Percentiles rank a stretch among this genome's conserved stretches.
phyloP scores from a whole-genome alignment of 2,113 vertebrate genomes.

The Triplophysa dalaica region DNA sequence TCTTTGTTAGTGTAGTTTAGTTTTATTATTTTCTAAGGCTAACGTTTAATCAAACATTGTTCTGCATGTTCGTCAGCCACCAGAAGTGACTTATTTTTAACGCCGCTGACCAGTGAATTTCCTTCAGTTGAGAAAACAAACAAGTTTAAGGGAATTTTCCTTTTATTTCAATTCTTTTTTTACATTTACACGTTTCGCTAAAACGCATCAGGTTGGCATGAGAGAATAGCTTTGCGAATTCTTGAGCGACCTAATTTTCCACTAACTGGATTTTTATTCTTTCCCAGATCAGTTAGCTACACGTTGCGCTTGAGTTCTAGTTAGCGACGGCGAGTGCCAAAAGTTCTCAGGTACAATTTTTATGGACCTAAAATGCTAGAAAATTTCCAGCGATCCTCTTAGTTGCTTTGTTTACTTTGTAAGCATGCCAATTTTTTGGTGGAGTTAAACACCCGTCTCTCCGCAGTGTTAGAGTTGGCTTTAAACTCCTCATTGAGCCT shows the following conservation, averaged over 20 bases:
- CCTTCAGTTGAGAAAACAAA: background rate
- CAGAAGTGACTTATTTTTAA: background rate
- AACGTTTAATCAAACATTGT: background rate
- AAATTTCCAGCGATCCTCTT: slow-evolving; percentile 53
- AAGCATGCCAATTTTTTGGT: slow-evolving; percentile 51
- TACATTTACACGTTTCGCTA: slow-evolving; percentile 13
- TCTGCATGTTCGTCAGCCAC: background rate
- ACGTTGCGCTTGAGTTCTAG: slow-evolving; percentile 28
- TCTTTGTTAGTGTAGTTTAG: background rate
- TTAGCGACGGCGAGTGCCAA: slow-evolving; percentile 48
- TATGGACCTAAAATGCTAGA: slow-evolving; percentile 46
- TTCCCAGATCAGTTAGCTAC: slow-evolving; percentile 34
- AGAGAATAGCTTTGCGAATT: slow-evolving; percentile 51
- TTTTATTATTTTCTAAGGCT: background rate
- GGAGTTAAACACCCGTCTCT: slow-evolving; percentile 51
- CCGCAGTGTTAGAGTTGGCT: slow-evolving; percentile 55
- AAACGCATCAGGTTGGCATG: slow-evolving; percentile 57
- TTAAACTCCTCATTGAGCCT: slow-evolving; percentile 48
- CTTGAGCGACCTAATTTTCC: slow-evolving; percentile 60
- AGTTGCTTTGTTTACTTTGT: slow-evolving; percentile 48
- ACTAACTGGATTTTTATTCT: slow-evolving; percentile 25
- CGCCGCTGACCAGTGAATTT: background rate
- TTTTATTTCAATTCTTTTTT: slow-evolving; percentile 20
- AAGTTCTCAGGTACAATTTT: slow-evolving; percentile 55
- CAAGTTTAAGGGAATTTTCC: slow-evolving; percentile 12